These are phyloP conservation scores for Vidua macroura DNA, from an alignment of 2,113 vertebrate genomes.

Conservation along the genomic window DNA sequence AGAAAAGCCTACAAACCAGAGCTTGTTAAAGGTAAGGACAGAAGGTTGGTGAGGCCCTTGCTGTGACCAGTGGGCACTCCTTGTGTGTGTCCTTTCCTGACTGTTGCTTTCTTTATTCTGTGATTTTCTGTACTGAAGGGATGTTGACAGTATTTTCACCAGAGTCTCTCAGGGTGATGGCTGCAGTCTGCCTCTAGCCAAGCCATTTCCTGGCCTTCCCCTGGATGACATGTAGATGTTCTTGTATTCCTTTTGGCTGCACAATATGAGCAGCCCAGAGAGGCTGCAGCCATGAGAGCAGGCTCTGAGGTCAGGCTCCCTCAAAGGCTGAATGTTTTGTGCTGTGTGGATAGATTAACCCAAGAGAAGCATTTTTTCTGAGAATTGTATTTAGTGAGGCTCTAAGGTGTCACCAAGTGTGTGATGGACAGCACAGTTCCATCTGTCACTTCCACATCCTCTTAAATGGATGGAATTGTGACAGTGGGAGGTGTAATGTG, in stretches of 20 bases:
- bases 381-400: background rate
- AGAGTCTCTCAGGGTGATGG: background rate
- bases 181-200: background rate
- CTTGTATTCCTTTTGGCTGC: background rate
- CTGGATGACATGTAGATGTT: background rate
- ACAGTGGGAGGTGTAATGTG: background rate
- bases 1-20: conserved; percentile 87
- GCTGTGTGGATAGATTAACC: background rate
- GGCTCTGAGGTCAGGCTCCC: background rate
- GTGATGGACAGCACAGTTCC: background rate
- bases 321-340: background rate
- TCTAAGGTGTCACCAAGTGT: accelerated
- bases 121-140: background rate
- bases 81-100: background rate
- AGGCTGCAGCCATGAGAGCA: background rate
- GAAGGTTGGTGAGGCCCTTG: background rate
- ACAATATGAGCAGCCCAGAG: background rate
- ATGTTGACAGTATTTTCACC: background rate
- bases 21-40: conserved; percentile 86
- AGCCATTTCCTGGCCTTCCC: background rate
- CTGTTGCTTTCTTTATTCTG: background rate
- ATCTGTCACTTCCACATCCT: background rate
- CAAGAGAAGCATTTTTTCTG: background rate
- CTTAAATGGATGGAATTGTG: background rate
- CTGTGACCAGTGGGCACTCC: background rate